Evolutionary conservation across 2,888 invertebrate species (phyloP).

Genomic region (Gerosis bhagava): DNA sequence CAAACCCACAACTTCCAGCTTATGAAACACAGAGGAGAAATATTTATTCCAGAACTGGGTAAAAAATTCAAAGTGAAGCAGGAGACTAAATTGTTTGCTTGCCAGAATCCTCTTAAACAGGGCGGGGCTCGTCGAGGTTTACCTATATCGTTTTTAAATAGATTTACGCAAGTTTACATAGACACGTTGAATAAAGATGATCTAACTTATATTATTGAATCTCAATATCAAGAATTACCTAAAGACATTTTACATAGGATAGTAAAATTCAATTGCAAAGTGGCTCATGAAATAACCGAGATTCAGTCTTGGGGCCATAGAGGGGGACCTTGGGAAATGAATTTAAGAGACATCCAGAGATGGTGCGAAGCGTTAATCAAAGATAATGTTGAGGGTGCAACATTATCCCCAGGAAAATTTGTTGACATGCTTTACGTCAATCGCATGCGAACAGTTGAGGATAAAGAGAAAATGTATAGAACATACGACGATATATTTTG

Average conservation of each 20-base stretch:
- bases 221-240: slow-evolving; percentile 84
- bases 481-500: slow-evolving; percentile 74
- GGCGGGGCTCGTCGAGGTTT: slow-evolving; percentile 98
- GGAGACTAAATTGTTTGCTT: slow-evolving; percentile 95
- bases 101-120: slow-evolving; percentile 98
- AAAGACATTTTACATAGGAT: slow-evolving; percentile 85
- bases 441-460: slow-evolving; percentile 91
- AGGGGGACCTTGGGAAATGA: slow-evolving; percentile 98
- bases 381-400: slow-evolving; percentile 47
- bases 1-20: no score
- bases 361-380: slow-evolving; percentile 92
- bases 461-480: slow-evolving; percentile 86
- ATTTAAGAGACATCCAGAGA: slow-evolving; percentile 95
- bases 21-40: slow-evolving; percentile 98
- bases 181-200: slow-evolving; percentile 85
- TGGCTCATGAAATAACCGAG: slow-evolving; percentile 84
- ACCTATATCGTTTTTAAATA: slow-evolving; percentile 97
- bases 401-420: slow-evolving; percentile 80
- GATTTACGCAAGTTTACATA: slow-evolving; percentile 95
- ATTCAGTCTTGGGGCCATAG: slow-evolving; percentile 87
- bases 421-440: slow-evolving; percentile 93
- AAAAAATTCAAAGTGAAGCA: slow-evolving; percentile 90
- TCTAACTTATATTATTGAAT: slow-evolving; percentile 84
- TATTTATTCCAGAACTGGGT: slow-evolving; percentile 97
- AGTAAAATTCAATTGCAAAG: slow-evolving; percentile 89